Evolutionary conservation across 2,113 vertebrate genomes (phyloP).

Genomic region (Thymallus thymallus): DNA sequence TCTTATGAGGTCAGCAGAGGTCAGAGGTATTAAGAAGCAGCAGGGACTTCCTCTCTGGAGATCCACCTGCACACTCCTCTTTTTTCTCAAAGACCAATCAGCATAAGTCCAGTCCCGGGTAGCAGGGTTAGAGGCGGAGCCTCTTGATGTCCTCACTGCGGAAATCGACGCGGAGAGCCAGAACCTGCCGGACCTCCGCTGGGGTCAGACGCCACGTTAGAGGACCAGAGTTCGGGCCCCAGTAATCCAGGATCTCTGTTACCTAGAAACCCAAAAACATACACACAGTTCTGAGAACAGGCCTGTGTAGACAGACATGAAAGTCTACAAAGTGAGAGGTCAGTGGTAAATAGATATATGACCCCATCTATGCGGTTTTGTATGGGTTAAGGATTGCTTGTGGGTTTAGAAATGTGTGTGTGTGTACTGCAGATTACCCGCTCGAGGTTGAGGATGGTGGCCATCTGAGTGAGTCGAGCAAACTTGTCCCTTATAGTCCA

Average conservation of each 20-base stretch:
- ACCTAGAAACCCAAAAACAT: constrained; percentile 73
- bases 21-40: background rate
- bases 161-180: constrained; percentile 92
- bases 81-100: background rate
- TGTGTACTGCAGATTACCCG: constrained; percentile 73
- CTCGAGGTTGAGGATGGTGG: constrained; percentile 95
- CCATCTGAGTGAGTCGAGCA: constrained; percentile 97
- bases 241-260: constrained; percentile 96
- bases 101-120: background rate
- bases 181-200: constrained; percentile 91
- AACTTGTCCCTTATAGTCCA: constrained; percentile 99
- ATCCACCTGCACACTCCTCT: background rate
- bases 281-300: background rate
- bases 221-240: constrained; percentile 94
- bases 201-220: constrained; percentile 95
- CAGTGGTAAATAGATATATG: background rate
- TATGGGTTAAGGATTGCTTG: background rate
- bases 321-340: background rate
- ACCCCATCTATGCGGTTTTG: background rate
- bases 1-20: background rate
- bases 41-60: background rate
- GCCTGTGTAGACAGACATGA: constrained; percentile 10
- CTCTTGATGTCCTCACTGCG: constrained; percentile 96
- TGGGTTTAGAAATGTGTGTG: no score
- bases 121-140: constrained; percentile 80